A percentile compares a stretch with the other conserved stretches of the same genome.
Conservation (phyloP, 1,140 invertebrate species). For the Nasonia longicornis region DNA sequence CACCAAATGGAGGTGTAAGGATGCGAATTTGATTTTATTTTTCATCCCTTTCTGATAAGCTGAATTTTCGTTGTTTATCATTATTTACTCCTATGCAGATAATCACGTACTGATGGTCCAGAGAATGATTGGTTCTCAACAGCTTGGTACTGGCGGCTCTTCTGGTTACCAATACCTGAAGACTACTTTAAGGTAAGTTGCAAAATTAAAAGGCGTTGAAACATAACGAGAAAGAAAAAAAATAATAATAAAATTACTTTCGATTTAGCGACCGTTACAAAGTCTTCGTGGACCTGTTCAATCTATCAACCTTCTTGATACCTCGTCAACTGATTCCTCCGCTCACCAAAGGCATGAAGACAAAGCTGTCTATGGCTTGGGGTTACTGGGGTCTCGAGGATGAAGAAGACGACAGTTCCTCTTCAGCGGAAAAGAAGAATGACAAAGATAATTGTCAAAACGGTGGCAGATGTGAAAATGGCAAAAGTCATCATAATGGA, state of each 20-base stretch:
- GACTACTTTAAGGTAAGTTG: constrained; percentile 90
- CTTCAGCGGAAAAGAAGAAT: constrained; percentile 27
- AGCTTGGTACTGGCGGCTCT: constrained; percentile 96
- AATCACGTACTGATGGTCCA: constrained; percentile 99
- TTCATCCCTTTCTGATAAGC: neutral
- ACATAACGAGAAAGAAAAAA: neutral
- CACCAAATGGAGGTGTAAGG: constrained; percentile 99
- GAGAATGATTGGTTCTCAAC: constrained; percentile 97
- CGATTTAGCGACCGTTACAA: constrained; percentile 93
- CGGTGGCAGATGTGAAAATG: neutral
- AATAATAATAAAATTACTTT: constrained; percentile 28
- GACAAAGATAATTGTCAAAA: neutral
- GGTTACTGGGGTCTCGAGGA: constrained; percentile 54
- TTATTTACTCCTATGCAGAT: constrained; percentile 73
- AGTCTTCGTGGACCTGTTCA: constrained; percentile 98
- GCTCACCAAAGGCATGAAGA: constrained; percentile 81
- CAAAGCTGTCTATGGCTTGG: constrained; percentile 65
- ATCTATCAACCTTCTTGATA: constrained; percentile 95
- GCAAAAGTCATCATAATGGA: neutral
- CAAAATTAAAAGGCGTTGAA: neutral
- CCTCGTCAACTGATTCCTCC: constrained; percentile 92
- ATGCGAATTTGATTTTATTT: neutral
- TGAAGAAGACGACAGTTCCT: constrained; percentile 34
- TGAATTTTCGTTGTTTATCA: neutral
- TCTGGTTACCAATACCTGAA: constrained; percentile 98